These are phyloP conservation scores for Microtus agrestis DNA, from an alignment of 2,797 vertebrate species.

Conservation along the genomic window DNA sequence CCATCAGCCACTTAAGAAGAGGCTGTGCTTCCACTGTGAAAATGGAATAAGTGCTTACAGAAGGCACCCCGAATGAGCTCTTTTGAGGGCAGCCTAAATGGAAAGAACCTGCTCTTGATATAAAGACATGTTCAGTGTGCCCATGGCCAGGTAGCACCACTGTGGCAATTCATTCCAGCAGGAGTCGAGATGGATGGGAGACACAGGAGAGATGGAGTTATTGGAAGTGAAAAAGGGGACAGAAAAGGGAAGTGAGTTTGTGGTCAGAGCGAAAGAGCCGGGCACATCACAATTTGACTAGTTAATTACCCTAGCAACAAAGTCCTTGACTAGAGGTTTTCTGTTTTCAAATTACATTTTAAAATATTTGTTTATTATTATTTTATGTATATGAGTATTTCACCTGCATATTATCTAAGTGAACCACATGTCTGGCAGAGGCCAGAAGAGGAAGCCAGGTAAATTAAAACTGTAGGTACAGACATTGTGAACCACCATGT, in stretches of 20 bases:
- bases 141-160: background rate
- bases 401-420: background rate
- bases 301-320: background rate
- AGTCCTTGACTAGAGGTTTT: background rate
- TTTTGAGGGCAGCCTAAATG: background rate
- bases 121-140: background rate
- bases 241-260: background rate
- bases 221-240: background rate
- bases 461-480: background rate
- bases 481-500: background rate
- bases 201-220: background rate
- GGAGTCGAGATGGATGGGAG: background rate
- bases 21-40: background rate
- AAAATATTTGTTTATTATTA: background rate
- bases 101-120: background rate
- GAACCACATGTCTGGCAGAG: background rate
- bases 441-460: background rate
- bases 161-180: background rate
- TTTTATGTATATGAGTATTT: background rate
- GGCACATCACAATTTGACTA: background rate
- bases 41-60: fast-evolving
- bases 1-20: background rate
- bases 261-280: background rate
- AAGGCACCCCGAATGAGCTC: background rate
- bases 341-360: background rate